Conservation (phyloP, 2,888 invertebrate genomes). For the Aelia acuminata region DNA sequence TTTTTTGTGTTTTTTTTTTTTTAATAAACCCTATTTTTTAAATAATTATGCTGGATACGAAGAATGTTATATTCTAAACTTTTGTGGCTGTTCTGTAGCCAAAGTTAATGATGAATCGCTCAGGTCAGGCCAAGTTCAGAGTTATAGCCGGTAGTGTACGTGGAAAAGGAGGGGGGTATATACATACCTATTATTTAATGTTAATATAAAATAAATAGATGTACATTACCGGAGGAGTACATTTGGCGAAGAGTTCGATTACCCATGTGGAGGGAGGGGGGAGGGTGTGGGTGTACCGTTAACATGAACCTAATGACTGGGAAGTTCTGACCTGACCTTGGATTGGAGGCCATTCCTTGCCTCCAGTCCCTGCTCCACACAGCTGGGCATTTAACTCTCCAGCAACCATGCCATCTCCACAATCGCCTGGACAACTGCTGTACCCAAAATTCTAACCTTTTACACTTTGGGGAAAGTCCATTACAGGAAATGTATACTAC, state of each 20-base stretch:
- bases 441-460: too few relatives aligned
- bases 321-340: conserved; percentile 40
- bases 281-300: conserved; percentile 31
- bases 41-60: too few relatives aligned
- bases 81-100: too few relatives aligned
- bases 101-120: too few relatives aligned
- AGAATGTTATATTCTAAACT: too few relatives aligned
- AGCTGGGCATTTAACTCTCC: conserved; percentile 28
- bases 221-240: background rate
- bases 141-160: background rate
- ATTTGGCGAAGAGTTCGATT: conserved; percentile 22
- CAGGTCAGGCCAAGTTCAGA: too few relatives aligned
- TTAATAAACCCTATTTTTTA: too few relatives aligned
- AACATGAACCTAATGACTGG: background rate
- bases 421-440: too few relatives aligned
- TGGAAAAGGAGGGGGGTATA: background rate
- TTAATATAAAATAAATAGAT: background rate
- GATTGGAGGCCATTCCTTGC: conserved; percentile 1
- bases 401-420: background rate
- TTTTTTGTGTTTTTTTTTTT: too few relatives aligned
- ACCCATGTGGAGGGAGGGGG: background rate
- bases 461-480: too few relatives aligned
- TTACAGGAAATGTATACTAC: too few relatives aligned
- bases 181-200: background rate
- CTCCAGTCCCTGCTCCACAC: background rate